Conservation (phyloP, 2,888 invertebrate species). For the Seladonia tumulorum region DNA sequence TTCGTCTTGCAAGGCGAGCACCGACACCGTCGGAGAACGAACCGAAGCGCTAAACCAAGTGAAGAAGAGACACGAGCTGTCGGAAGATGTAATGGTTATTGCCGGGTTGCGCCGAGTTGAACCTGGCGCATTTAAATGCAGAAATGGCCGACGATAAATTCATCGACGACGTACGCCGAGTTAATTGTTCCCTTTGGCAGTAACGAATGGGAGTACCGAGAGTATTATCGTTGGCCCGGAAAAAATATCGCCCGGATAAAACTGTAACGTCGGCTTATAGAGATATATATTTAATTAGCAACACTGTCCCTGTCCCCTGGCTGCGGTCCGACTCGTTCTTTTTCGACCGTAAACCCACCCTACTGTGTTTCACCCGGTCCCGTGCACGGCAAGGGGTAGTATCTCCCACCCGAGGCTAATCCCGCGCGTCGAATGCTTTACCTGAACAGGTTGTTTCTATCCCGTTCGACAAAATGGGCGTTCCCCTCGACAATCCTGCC, state of each 20-base stretch:
- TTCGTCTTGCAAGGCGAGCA: background rate
- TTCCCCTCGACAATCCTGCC: conserved; percentile 29
- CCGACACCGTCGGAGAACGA: no score
- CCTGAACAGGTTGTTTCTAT: conserved; percentile 50
- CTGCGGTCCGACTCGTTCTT: conserved; percentile 11
- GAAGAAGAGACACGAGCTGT: conserved; percentile 10
- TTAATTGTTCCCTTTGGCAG: conserved; percentile 59
- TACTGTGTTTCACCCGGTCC: conserved; percentile 46
- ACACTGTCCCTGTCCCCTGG: conserved; percentile 13
- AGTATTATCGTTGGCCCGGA: conserved; percentile 52
- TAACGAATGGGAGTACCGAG: conserved; percentile 56
- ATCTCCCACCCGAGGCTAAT: conserved; percentile 6
- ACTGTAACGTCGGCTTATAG: conserved; percentile 47
- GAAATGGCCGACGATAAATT: conserved; percentile 59
- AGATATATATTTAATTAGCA: conserved; percentile 69
- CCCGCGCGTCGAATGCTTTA: conserved; percentile 20
- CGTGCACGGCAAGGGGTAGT: conserved; percentile 30
- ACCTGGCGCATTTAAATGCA: conserved; percentile 46
- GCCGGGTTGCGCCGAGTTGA: background rate
- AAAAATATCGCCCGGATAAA: conserved; percentile 58
- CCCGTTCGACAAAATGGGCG: conserved; percentile 44
- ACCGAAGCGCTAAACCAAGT: background rate
- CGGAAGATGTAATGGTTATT: conserved; percentile 32
- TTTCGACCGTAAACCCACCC: conserved; percentile 48
- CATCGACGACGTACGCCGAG: conserved; percentile 52